Base-by-base conservation (phyloP, 1,140 invertebrate species). In the Lineus longissimus region DNA sequence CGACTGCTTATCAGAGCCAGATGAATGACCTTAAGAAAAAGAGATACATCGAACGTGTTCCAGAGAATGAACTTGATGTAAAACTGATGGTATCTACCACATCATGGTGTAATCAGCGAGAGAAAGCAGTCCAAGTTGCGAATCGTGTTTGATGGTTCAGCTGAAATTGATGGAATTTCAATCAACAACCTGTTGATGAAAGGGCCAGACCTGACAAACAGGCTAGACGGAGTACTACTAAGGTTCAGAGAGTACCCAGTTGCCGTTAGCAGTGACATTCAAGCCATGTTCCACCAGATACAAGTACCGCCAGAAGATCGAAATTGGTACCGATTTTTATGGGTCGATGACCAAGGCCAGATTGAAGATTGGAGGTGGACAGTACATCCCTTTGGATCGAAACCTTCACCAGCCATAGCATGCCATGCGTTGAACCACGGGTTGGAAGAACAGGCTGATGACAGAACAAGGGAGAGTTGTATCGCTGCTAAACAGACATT, bases 141-240 rank as follows among this genome's bases (percentile, higher is more conserved):
- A 19, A 43, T 43, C 19, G 40, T 43, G 11, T 43, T 43, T 43
- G 40, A 43, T 19, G 40, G 40, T 13, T 43, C 40, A 43, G 40
- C 40, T 11, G 11, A 51, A 4, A 6, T 7, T 4, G 25, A 51
- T 51, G 70, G 68, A 25, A 61, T 54, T 27, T 73, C 71, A 9
- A 55, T 73, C 0, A 73, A 73, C 55, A 33, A 64, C 15, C 23
- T 43, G 2, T 30, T 71, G 27, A 36, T 61, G n/a, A 19, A 58
- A 2, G 71, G 71, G 0, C 77, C 82, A 15, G 72, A 72, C 55
- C 43, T 83, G 0, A 78, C 83, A 69, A 71, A 29, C 43, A 59
- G 61, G 25, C 31, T 69, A 27, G 29, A 61, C 15, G 66, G 43
- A n/a, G 66, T 68, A 2, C 55, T 69, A 0, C 19, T 69, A 7